phyloP scores from a whole-genome alignment of 1,140 invertebrate species.

The Drosophila pectinifera region DNA sequence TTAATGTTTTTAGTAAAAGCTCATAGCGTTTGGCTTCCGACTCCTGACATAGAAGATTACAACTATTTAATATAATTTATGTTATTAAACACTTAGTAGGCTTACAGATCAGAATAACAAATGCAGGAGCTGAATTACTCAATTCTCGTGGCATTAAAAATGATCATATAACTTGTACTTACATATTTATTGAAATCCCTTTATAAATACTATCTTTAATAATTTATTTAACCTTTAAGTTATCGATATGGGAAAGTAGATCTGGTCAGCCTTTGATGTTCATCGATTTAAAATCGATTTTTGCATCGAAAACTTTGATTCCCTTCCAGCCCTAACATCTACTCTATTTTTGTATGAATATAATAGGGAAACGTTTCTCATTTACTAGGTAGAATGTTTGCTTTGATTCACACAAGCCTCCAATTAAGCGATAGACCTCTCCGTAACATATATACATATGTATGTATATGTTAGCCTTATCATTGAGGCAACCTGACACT shows the following conservation, averaged over 20 bases:
- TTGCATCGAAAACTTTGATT: too few species aligned
- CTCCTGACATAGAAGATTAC: background rate
- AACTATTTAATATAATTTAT: background rate
- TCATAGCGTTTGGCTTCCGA: background rate
- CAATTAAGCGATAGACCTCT: constrained; percentile 31
- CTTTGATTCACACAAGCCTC: constrained; percentile 27
- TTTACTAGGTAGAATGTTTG: constrained; percentile 13
- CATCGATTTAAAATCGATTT: background rate
- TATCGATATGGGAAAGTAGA: too few species aligned
- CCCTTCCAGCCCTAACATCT: background rate
- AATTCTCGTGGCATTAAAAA: background rate
- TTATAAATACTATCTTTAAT: background rate
- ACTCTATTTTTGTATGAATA: background rate
- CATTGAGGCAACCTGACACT: constrained; percentile 29
- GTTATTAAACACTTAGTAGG: background rate
- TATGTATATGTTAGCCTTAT: constrained; percentile 20
- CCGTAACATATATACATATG: background rate
- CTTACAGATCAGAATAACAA: background rate
- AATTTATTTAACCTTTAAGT: background rate
- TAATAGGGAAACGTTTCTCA: background rate
- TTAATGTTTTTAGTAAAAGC: background rate
- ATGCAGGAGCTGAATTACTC: too few species aligned
- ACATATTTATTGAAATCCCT: background rate
- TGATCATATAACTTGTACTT: background rate
- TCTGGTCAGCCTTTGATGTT: background rate